Percentiles rank a stretch among this genome's conserved stretches.
Conservation (phyloP, 2,797 vertebrate species). For the Pantherophis alleghaniensis region DNA sequence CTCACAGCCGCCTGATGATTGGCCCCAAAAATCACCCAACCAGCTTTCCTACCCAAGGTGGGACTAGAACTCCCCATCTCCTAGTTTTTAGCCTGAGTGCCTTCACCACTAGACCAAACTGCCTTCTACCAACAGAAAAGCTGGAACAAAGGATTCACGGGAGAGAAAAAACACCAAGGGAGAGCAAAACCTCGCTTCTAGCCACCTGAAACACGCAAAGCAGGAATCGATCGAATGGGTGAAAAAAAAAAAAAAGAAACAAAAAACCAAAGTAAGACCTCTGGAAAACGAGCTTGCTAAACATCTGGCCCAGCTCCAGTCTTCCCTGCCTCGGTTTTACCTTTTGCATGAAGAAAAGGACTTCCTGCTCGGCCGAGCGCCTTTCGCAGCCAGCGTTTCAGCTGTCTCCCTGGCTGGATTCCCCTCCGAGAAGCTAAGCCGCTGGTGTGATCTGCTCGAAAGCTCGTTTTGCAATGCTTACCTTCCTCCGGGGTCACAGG, state of each 20-base stretch:
- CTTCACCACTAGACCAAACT: not conserved
- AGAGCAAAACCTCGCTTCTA: not conserved
- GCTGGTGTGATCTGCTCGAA: not conserved
- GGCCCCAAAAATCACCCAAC: not conserved
- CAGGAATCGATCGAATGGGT: not conserved
- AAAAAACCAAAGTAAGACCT: not conserved
- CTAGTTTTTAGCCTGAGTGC: not conserved
- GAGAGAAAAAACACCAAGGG: not conserved
- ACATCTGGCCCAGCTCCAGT: not conserved
- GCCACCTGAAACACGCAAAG: not conserved
- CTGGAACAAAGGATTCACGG: not conserved
- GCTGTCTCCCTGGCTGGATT: not conserved
- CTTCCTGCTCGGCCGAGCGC: not conserved
- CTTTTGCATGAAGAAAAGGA: not conserved
- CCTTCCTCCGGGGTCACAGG: conserved; percentile 48
- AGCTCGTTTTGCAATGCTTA: conserved; percentile 60
- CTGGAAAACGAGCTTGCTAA: not conserved
- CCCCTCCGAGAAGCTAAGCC: not conserved
- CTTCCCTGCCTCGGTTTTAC: not conserved
- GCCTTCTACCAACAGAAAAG: not conserved
- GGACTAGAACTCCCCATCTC: not conserved
- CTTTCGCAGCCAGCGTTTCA: conserved; percentile 5
- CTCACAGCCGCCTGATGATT: not conserved
- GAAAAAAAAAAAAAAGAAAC: not conserved
- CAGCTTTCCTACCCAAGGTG: not conserved